Evolutionary conservation across 2,113 vertebrate species (phyloP), one percentile per base, ranked within the genome.

Genomic region (Plestiodon gilberti): DNA sequence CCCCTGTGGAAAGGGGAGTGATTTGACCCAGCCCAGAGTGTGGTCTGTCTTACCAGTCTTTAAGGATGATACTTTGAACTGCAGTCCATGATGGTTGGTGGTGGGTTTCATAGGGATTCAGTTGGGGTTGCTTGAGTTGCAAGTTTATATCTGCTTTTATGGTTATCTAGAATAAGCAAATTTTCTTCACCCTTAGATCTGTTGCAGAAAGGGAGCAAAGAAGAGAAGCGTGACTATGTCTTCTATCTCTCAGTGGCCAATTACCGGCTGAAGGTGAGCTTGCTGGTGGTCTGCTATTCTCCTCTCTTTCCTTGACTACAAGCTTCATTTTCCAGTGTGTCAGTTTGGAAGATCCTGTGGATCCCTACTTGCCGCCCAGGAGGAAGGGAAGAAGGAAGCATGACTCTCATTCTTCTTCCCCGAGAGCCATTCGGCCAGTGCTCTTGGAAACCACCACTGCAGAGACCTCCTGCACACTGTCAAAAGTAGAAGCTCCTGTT

Each of bases 171-270:
- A 25, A 0, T 40, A 23, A 11, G 65, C 48, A 28, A 43, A 74
- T 25, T n/a, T 64, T 52, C 28, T 20, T 6, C 25, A 2, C 3
- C 79, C 87, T 1, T 69, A 99, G 98, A 98, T 82, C 96, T 99
- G 76, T 93, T 98, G 84, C 96, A 96, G 40, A 97, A 97, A 84
- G 94, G 97, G 25, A 94, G 94, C 52, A 98, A 98, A 90, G 98
- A 98, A 1, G 98, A 99, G 40, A 97, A 98, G 65, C 94, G 98
- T 59, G 98, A 98, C 90, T 99, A 97, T 33, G 87, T 98, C 81
- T 99, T 98, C 93, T 99, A 98, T 93, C 94, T 99, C 78, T 95
- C 96, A 0, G 97, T 98, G 92, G 98, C 97, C 79, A 97, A 98
- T 94, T 98, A 98, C 95, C 96, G 98, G 92, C 96, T 98, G 65